Evolutionary conservation across 2,797 vertebrate genomes (phyloP).

Genomic region (Lithobates sylvaticus): DNA sequence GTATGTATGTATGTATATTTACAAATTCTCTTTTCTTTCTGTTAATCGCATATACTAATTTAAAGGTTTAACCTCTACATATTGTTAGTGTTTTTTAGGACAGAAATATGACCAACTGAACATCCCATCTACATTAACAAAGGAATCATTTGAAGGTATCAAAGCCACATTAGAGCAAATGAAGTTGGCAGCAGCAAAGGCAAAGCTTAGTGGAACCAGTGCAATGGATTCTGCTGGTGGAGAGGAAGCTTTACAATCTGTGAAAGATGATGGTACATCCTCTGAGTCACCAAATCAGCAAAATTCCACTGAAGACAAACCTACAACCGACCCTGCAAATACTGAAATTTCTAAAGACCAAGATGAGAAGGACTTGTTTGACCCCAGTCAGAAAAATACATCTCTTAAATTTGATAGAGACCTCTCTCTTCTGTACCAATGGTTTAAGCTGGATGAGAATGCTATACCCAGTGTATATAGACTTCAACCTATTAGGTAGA

Average conservation of each 20-base stretch:
- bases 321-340: slow-evolving; percentile 12
- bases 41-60: not conserved
- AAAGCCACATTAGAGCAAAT: slow-evolving; percentile 63
- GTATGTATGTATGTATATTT: too few species aligned
- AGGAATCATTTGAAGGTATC: slow-evolving; percentile 70
- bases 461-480: slow-evolving; percentile 70
- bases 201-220: slow-evolving; percentile 49
- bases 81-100: slow-evolving; percentile 69
- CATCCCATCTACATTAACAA: slow-evolving; percentile 68
- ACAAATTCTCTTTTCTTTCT: too few species aligned
- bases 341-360: slow-evolving; percentile 35
- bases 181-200: slow-evolving; percentile 61
- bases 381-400: slow-evolving; percentile 55
- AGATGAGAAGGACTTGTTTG: slow-evolving; percentile 53
- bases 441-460: slow-evolving; percentile 74
- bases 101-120: slow-evolving; percentile 70
- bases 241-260: slow-evolving; percentile 52
- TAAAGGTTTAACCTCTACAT: not conserved
- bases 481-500: slow-evolving; percentile 71
- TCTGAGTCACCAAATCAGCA: slow-evolving; percentile 44
- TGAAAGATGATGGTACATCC: slow-evolving; percentile 55
- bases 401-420: slow-evolving; percentile 68
- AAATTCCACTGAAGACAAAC: not conserved
- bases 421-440: slow-evolving; percentile 69
- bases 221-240: slow-evolving; percentile 20